Base-by-base conservation (phyloP, 2,888 invertebrate species). In the Hypomecis punctinalis region DNA sequence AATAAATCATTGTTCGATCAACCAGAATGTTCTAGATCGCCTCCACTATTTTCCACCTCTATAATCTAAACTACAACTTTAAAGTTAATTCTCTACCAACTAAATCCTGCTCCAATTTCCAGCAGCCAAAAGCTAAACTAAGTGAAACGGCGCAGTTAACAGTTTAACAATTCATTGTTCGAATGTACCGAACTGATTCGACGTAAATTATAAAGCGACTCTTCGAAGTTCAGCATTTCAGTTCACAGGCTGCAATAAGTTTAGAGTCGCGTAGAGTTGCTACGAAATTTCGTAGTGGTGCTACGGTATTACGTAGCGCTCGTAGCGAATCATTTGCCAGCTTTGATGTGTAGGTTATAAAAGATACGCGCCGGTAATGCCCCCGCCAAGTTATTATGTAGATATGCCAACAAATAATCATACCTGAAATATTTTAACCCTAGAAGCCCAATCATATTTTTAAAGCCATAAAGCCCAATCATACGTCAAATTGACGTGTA, bases 301-400 rank as follows among this genome's bases (percentile, higher is more conserved):
- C 57, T 65, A 64, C 64, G 53, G 9, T 10, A 49, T 36, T 39
- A 46, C 46, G 60, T 64, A 64, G 56, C 51, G 23, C 46, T 45
- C 46, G 59, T 64, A 63, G 63, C 49, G 45, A 23, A 23, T 23
- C 1, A 23, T 23, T 23, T 23, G 3, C 23, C 3, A 3, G 23
- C 23, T 23, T 23, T 1, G 1, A 23, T 23, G 23, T 23, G n/a
- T n/a, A n/a, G n/a, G n/a, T n/a, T n/a, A n/a, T n/a, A n/a, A 23
- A 23, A 23, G 23, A 23, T 23, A 23, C 23, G n/a, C n/a, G n/a
- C n/a, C n/a, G 23, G 23, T 23, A 23, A 23, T 23, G 23, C 23
- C 23, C 23, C 23, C 23, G 23, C 23, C 23, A 23, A 23, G 23
- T 23, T 23, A 23, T 2, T 23, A 23, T 23, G 23, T 23, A 23